Evolutionary conservation across 1,140 invertebrate species (phyloP).

Genomic region (Drosophila albomicans): DNA sequence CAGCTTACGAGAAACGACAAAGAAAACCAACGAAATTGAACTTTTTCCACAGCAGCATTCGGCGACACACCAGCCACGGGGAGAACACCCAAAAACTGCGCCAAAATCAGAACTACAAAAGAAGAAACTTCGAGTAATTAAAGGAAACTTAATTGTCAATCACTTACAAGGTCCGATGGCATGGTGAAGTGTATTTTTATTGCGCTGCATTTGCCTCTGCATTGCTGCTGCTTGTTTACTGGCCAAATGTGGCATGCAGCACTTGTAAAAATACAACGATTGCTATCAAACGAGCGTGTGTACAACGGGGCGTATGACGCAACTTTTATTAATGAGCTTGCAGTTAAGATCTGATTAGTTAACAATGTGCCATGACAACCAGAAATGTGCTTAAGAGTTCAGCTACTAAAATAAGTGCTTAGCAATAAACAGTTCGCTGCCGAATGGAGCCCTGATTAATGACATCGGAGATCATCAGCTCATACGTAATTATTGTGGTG

Average conservation of each 20-base stretch:
- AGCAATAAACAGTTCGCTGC: conserved; percentile 77
- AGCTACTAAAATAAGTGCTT: conserved; percentile 18
- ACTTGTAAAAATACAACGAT: conserved; percentile 11
- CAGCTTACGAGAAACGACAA: conserved; percentile 49
- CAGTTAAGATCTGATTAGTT: conserved; percentile 33
- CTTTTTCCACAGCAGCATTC: conserved; percentile 42
- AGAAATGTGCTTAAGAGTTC: conserved; percentile 11
- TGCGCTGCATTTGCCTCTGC: conserved; percentile 39
- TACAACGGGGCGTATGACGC: conserved; percentile 23
- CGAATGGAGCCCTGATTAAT: conserved; percentile 77
- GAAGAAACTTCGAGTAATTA: not conserved
- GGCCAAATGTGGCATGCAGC: conserved; percentile 9
- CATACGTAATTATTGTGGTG: conserved; percentile 89
- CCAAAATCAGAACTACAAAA: conserved; percentile 61
- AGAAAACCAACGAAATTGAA: conserved; percentile 68
- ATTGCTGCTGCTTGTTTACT: conserved; percentile 52
- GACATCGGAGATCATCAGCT: conserved; percentile 86
- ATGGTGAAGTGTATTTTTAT: conserved; percentile 73
- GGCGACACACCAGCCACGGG: conserved; percentile 68
- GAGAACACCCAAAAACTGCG: conserved; percentile 71
- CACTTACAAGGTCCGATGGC: conserved; percentile 77
- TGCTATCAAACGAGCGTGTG: conserved; percentile 28
- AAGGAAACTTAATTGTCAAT: not conserved
- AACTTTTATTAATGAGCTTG: conserved; percentile 30
- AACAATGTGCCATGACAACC: conserved; percentile 28